Evolutionary conservation across 2,113 vertebrate genomes (phyloP), one percentile per base, ranked within the genome.

Genomic region (Mus musculus): DNA sequence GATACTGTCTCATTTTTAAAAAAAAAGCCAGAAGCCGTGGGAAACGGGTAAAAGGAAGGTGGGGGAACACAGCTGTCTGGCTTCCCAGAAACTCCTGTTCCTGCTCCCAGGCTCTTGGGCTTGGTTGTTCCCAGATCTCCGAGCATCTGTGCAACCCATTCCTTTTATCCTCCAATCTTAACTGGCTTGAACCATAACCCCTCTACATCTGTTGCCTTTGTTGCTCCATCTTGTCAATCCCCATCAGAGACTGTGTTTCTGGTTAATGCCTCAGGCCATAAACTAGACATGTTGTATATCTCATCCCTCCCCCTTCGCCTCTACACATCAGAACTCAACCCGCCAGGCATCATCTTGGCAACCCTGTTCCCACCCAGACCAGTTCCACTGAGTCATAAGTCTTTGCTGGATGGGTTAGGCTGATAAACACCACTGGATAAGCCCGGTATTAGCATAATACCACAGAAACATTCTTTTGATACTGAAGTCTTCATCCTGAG

Each of bases 401-500:
- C 59, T 94, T 80, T 63, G 36, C 42, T 76, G 81, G 4, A 30
- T 63, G 42, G 39, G 67, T 80, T 73, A 91, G 73, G 88, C 72
- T 87, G 75, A 89, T 81, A 76, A 88, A 65, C 33, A 90, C 16
- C 0, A 7, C 0, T 72, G 54, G 28, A 71, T 73, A 89, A 81
- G 69, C 6, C 78, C 28, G 61, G 59, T 30, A 61, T 89, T 75
- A 59, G 42, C n/a, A 14, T 63, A 90, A 93, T 61, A 69, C 16
- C 49, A 54, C 1, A 85, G 59, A 93, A 92, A 87, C 19, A 65
- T 59, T 22, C 89, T 46, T 52, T 76, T 63, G 11, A 78, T 49
- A 89, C 46, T 73, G 72, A 84, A 54, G 54, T 46, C 86, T 89
- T 95, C 81, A 85, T 84, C 61, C 61, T 20, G 67, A 93, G 78